phyloP scores from a whole-genome alignment of 2,888 invertebrate species.

The Diarsia brunnea region DNA sequence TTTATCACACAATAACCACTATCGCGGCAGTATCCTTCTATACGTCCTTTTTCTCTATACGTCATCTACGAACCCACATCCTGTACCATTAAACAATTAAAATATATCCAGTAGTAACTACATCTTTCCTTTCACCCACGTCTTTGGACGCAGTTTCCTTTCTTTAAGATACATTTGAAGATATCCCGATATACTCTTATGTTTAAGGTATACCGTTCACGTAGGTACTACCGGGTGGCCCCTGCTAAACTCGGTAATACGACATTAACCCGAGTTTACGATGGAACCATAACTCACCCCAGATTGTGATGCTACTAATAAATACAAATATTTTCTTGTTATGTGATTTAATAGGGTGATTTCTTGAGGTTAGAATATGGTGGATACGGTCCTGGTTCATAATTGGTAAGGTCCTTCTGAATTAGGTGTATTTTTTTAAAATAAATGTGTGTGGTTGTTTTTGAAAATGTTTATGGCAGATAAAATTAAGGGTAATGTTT shows the following conservation, averaged over 20 bases:
- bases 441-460: not conserved
- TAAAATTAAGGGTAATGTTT: not conserved
- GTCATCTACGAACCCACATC: slow-evolving; percentile 8
- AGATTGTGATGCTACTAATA: slow-evolving; percentile 83
- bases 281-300: slow-evolving; percentile 85
- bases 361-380: slow-evolving; percentile 53
- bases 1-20: not conserved
- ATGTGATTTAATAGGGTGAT: slow-evolving; percentile 84
- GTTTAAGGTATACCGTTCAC: slow-evolving; percentile 25
- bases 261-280: slow-evolving; percentile 81
- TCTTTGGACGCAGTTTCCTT: not conserved
- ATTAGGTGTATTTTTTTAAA: not conserved
- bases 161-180: slow-evolving; percentile 7
- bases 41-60: not conserved
- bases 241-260: slow-evolving; percentile 74
- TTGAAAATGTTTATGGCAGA: not conserved
- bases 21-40: not conserved
- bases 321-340: slow-evolving; percentile 87
- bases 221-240: slow-evolving; percentile 80
- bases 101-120: not conserved
- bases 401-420: not conserved
- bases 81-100: slow-evolving; percentile 16
- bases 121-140: slow-evolving; percentile 38
- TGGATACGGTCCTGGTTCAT: slow-evolving; percentile 66
- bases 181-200: not conserved